phyloP scores from a whole-genome alignment of 2,888 invertebrate species.

The Diploptera punctata region DNA sequence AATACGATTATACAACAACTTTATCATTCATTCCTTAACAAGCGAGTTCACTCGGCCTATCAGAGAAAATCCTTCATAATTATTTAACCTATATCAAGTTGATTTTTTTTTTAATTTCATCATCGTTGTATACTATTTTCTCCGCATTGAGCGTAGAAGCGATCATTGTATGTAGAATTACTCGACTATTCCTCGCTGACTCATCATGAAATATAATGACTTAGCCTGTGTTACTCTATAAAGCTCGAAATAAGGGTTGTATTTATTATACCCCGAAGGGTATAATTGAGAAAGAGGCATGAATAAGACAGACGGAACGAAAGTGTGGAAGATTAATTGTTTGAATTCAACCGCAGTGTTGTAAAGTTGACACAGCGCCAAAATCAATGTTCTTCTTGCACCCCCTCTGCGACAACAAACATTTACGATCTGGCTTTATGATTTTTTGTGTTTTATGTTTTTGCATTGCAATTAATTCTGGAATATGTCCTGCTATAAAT shows the following conservation, averaged over 20 bases:
- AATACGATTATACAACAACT: no score
- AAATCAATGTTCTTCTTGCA: background rate
- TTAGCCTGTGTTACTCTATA: no score
- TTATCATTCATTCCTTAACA: no score
- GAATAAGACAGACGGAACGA: background rate
- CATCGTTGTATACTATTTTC: no score
- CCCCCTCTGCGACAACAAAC: background rate
- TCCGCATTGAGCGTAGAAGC: no score
- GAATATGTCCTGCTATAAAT: background rate
- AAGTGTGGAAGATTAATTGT: background rate
- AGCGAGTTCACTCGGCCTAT: no score
- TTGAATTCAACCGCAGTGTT: background rate
- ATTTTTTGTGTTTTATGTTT: slow-evolving; percentile 4
- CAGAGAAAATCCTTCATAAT: no score
- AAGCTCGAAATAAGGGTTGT: no score
- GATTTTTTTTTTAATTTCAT: no score
- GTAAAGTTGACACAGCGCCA: background rate
- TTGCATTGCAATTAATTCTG: background rate
- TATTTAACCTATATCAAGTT: no score
- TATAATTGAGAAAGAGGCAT: background rate
- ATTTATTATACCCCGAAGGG: background rate
- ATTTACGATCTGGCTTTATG: background rate
- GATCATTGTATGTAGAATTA: no score
- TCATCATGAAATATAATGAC: slow-evolving; percentile 12
- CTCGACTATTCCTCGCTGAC: background rate